These are phyloP conservation scores for Amphiura filiformis DNA, from an alignment of 35 echinoderm and acorn worm species.

Conservation along the genomic window DNA sequence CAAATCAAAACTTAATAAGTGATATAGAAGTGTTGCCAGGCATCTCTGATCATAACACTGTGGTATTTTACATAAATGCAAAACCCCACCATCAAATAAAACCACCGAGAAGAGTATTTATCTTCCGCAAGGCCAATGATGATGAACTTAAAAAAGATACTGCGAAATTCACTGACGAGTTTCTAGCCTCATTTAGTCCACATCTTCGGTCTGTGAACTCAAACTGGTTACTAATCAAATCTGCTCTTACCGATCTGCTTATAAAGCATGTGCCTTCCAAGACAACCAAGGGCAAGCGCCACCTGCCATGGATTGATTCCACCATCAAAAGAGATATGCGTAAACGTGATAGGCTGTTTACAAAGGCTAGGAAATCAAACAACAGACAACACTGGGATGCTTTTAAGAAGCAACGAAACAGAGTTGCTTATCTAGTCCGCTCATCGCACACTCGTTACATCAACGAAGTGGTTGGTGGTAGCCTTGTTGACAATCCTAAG, in stretches of 20 bases:
- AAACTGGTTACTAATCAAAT: constrained; percentile 36
- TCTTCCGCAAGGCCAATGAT: constrained; percentile 21
- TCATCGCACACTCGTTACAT: background rate
- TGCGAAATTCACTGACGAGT: constrained; percentile 14
- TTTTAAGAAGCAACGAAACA: background rate
- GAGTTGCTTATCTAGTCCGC: background rate
- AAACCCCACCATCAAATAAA: constrained; percentile 27
- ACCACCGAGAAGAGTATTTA: constrained; percentile 28
- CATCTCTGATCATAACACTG: constrained; percentile 40
- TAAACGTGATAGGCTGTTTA: background rate
- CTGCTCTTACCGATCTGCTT: background rate
- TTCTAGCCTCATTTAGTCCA: constrained; percentile 34
- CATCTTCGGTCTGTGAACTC: constrained; percentile 17
- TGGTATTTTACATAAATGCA: constrained; percentile 24
- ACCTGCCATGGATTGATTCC: constrained; percentile 24
- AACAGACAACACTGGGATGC: background rate
- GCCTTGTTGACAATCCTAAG: background rate
- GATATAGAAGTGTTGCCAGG: constrained; percentile 27
- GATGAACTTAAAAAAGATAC: background rate
- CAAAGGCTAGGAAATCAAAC: constrained; percentile 19
- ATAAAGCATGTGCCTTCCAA: constrained; percentile 31
- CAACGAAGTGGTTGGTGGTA: background rate
- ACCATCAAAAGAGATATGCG: constrained; percentile 9
- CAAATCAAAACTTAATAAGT: constrained; percentile 9
- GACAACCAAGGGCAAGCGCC: background rate